Evolutionary conservation across 2,113 vertebrate genomes (phyloP).

Genomic region (Hydrolagus affinis): DNA sequence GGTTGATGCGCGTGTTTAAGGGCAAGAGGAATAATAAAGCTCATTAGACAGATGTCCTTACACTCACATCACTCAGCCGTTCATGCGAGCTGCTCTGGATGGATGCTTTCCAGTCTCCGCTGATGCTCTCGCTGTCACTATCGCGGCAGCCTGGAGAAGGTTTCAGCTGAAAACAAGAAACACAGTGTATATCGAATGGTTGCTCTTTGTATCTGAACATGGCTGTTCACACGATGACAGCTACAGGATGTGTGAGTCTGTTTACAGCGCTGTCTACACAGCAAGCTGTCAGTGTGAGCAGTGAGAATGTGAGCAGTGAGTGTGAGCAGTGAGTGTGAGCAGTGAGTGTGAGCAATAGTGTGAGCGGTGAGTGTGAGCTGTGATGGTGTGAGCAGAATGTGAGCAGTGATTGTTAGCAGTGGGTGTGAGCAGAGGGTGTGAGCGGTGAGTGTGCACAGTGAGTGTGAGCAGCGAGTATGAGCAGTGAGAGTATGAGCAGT

Average conservation of each 20-base stretch:
- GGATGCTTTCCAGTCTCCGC: constrained; percentile 75
- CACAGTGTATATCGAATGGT: constrained; percentile 35
- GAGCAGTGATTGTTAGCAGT: too few relatives aligned
- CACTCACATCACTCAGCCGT: constrained; percentile 85
- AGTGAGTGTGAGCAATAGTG: too few relatives aligned
- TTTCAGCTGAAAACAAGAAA: constrained; percentile 67
- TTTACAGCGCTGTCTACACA: background rate
- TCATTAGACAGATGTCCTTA: constrained; percentile 29
- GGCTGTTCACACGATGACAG: too few relatives aligned
- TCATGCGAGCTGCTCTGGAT: constrained; percentile 80
- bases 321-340: too few relatives aligned
- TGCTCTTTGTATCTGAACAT: too few relatives aligned
- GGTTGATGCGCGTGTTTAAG: background rate
- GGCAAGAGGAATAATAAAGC: background rate
- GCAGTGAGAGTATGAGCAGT: too few relatives aligned
- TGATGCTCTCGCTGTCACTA: constrained; percentile 81
- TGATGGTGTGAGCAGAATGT: too few relatives aligned
- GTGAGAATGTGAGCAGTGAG: background rate
- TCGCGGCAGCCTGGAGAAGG: constrained; percentile 79
- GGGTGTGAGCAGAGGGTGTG: too few relatives aligned
- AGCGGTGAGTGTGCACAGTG: too few relatives aligned
- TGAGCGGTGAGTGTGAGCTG: background rate
- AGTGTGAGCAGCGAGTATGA: too few relatives aligned
- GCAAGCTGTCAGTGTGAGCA: background rate
- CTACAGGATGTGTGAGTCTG: too few relatives aligned